Conservation (phyloP, 92 coral and sea anemone genomes). For the Plumapathes pennacea region DNA sequence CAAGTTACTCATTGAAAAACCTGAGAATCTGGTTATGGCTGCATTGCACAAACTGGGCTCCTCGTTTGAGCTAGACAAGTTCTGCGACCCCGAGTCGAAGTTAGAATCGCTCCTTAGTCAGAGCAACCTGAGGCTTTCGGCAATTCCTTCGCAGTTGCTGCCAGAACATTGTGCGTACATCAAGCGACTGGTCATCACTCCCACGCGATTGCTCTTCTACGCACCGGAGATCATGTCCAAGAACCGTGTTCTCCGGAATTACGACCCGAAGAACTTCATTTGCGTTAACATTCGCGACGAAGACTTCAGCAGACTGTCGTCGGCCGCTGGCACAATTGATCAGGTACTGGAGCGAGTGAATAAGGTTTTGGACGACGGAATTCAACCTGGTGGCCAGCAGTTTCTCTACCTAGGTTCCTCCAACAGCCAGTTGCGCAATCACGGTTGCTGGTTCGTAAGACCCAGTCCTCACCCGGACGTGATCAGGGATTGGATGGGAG, state of each 20-base stretch:
- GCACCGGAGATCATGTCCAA: slow-evolving; percentile 89
- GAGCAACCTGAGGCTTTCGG: slow-evolving; percentile 32
- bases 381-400: slow-evolving; percentile 57
- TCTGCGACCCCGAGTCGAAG: slow-evolving; percentile 66
- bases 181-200: slow-evolving; percentile 91
- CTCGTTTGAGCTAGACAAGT: slow-evolving; percentile 51
- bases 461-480: slow-evolving; percentile 51
- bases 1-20: slow-evolving; percentile 31
- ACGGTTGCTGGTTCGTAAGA: slow-evolving; percentile 94
- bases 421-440: slow-evolving; percentile 92
- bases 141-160: slow-evolving; percentile 32
- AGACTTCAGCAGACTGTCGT: slow-evolving; percentile 77
- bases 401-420: slow-evolving; percentile 91
- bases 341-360: slow-evolving; percentile 52
- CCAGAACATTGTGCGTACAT: slow-evolving; percentile 90
- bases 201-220: slow-evolving; percentile 74
- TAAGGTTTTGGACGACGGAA: slow-evolving; percentile 49
- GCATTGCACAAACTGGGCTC: slow-evolving; percentile 64
- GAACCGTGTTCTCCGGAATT: slow-evolving; percentile 86
- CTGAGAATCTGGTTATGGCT: slow-evolving; percentile 29
- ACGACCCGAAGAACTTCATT: slow-evolving; percentile 62
- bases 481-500: slow-evolving; percentile 96
- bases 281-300: slow-evolving; percentile 90
- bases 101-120: slow-evolving; percentile 41
- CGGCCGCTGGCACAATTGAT: slow-evolving; percentile 56